Conservation (phyloP, 2,888 invertebrate species). For the Drosophila ochracea region DNA sequence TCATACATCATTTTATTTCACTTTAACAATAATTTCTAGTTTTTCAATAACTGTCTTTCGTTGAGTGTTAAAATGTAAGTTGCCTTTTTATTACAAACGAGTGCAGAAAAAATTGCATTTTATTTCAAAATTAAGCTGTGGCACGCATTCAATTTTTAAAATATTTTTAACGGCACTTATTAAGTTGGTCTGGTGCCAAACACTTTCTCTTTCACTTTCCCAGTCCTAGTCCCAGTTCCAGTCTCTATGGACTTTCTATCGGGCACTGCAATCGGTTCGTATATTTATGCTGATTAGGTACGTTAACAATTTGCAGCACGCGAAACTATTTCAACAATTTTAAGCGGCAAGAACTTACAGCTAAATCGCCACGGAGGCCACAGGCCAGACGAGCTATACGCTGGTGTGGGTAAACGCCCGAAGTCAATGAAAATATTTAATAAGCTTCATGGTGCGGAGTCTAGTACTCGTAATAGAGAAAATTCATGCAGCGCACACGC, state of each 20-base stretch:
- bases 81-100: conserved; percentile 15
- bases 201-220: conserved; percentile 54
- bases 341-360: conserved; percentile 47
- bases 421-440: conserved; percentile 55
- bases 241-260: conserved; percentile 8
- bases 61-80: conserved; percentile 28
- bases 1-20: background rate
- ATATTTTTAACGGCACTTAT: conserved; percentile 32
- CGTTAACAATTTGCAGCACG: conserved; percentile 75
- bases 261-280: conserved; percentile 40
- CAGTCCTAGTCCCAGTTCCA: background rate
- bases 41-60: conserved; percentile 7
- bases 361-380: conserved; percentile 53
- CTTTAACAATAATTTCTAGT: background rate
- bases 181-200: conserved; percentile 43
- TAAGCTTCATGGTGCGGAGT: conserved; percentile 45
- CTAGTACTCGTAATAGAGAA: conserved; percentile 48
- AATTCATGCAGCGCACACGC: conserved; percentile 67
- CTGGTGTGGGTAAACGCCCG: conserved; percentile 46
- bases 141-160: conserved; percentile 37
- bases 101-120: conserved; percentile 15
- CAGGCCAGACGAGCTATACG: conserved; percentile 6
- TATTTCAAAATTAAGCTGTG: conserved; percentile 8
- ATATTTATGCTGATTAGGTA: conserved; percentile 76
- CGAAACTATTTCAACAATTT: conserved; percentile 72